Evolutionary conservation across 2,113 vertebrate species (phyloP).

Genomic region (Capra hircus): DNA sequence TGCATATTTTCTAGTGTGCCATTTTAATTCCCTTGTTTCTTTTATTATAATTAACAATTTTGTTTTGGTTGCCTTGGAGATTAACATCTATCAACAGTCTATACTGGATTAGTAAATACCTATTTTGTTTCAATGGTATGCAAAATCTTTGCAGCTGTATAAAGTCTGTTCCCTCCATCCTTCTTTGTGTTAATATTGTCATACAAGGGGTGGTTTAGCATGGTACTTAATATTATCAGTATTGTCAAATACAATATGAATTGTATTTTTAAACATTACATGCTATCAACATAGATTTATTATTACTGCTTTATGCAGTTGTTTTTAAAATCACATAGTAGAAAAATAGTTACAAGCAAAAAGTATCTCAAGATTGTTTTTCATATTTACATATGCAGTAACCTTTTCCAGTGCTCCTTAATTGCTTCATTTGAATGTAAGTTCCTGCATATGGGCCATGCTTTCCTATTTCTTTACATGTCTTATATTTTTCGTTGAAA

Average conservation of each 20-base stretch:
- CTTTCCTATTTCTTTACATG: background rate
- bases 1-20: background rate
- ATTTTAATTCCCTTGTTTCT: background rate
- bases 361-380: background rate
- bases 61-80: background rate
- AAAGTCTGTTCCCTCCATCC: background rate
- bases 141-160: background rate
- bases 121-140: background rate
- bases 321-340: background rate
- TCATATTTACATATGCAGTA: background rate
- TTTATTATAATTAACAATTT: background rate
- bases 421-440: background rate
- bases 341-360: background rate
- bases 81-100: background rate
- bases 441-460: background rate
- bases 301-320: background rate
- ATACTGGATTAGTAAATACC: background rate
- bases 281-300: background rate
- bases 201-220: background rate
- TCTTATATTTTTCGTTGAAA: background rate
- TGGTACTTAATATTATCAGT: background rate
- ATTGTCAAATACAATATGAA: background rate
- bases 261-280: background rate
- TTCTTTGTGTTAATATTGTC: background rate
- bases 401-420: background rate